Base-by-base conservation (phyloP, 1,140 invertebrate species). In the Wiebesia pumilae region DNA sequence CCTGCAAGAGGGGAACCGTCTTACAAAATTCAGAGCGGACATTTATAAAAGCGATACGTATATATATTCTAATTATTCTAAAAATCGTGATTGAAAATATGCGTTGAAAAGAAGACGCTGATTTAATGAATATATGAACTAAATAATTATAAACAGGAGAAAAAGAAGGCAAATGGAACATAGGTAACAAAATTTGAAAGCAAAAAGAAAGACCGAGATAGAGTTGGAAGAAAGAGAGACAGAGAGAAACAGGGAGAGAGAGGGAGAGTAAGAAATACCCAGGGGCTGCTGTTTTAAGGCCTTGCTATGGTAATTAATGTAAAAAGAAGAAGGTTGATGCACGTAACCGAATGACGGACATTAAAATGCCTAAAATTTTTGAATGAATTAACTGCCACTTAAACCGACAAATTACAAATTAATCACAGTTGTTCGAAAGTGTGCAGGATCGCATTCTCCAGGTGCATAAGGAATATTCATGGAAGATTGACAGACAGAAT, bases 401-500 rank as follows among this genome's bases (percentile, higher is more conserved):
- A 67, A 81, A 30, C 62, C 21, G 43, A 81, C n/a, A 81, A 81
- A 81, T 81, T 69, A 81, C 80, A 81, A 40, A 67, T 67, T 69
- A 81, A 81, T 69, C 62, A 40, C 58, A 38, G 71, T 75, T 43
- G 40, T 43, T 75, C 6, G 71, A 43, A 75, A 43, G 27, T 75
- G 30, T 33, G 38, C 38, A 43, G 38, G 38, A 75, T 43, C 38
- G 71, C 27, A 27, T 75, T 12, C 24, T 73, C 24, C 71, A n/a
- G 27, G 71, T 75, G 38, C 21, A 40, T n/a, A 75, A 38, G 38
- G 40, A 75, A 75, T 75, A 73, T 40, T 75, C 71, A 75, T 75
- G 71, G 27, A n/a, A n/a, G 80, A 67, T 81, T 81, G 65, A 81
- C 80, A 67, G 80, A 69, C 80, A 81, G 80, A 43, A 69, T 80